phyloP scores from a whole-genome alignment of 1,140 invertebrate species.

The Zophobas atratus region DNA sequence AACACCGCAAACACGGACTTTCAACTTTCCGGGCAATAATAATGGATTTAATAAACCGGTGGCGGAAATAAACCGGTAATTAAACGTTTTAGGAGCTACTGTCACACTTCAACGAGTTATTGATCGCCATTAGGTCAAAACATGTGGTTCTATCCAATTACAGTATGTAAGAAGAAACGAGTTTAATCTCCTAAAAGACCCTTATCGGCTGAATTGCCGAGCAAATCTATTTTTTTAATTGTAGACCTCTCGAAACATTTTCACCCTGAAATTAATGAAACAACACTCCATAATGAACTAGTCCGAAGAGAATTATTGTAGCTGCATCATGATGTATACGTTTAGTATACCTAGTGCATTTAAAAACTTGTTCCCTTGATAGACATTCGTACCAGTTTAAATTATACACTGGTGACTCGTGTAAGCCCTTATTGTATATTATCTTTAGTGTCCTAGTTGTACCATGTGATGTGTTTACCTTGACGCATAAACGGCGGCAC shows the following conservation, averaged over 20 bases:
- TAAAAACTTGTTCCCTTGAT: constrained; percentile 11
- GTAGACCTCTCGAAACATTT: not conserved
- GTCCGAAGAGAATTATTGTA: constrained; percentile 10
- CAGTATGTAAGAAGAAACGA: constrained; percentile 41
- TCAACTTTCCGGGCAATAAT: constrained; percentile 12
- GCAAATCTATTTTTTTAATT: constrained; percentile 32
- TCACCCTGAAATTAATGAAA: constrained; percentile 1
- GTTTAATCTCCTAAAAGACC: constrained; percentile 46
- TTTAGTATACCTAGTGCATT: constrained; percentile 7
- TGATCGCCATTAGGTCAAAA: constrained; percentile 39
- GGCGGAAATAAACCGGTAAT: constrained; percentile 32
- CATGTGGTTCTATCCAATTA: constrained; percentile 48
- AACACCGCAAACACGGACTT: not conserved
- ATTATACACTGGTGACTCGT: constrained; percentile 25
- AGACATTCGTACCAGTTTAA: constrained; percentile 25
- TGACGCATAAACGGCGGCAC: constrained; percentile 17
- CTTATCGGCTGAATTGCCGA: not conserved
- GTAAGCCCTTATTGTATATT: constrained; percentile 26
- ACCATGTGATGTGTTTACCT: constrained; percentile 33
- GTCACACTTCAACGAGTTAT: constrained; percentile 39
- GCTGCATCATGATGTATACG: not conserved
- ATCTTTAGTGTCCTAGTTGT: constrained; percentile 33
- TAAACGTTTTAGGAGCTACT: constrained; percentile 36
- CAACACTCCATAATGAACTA: constrained; percentile 5
- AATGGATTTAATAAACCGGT: constrained; percentile 25